These are phyloP conservation scores for Caiman crocodilus DNA, from an alignment of 2,797 vertebrate species.

Conservation along the genomic window DNA sequence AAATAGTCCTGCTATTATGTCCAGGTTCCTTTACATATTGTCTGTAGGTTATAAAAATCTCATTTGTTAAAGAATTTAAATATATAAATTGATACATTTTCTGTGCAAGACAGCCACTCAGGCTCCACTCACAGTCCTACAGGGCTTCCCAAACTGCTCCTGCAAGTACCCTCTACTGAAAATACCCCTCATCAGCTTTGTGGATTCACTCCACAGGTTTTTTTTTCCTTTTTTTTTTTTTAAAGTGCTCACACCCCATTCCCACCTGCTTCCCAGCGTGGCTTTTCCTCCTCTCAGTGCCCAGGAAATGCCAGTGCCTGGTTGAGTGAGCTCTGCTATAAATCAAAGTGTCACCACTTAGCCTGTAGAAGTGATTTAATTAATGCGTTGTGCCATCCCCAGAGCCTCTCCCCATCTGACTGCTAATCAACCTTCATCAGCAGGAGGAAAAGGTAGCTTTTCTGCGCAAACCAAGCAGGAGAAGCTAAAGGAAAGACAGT, in stretches of 20 bases:
- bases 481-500: conserved; percentile 63
- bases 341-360: conserved; percentile 85
- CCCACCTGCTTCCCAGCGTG: conserved; percentile 69
- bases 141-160: neutral
- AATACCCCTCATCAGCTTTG: neutral
- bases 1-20: neutral
- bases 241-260: conserved; percentile 1
- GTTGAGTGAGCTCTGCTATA: conserved; percentile 80
- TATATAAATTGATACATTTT: neutral
- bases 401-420: conserved; percentile 80
- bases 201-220: conserved; percentile 20
- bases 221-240: conserved; percentile 37
- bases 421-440: conserved; percentile 83
- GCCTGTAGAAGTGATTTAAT: conserved; percentile 84
- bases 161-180: neutral
- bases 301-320: conserved; percentile 77
- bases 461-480: conserved; percentile 34
- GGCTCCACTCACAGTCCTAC: neutral
- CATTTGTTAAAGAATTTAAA: too few relatives aligned
- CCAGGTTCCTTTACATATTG: neutral
- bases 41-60: neutral
- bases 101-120: neutral
- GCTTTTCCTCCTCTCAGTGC: conserved; percentile 65
- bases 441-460: conserved; percentile 64
- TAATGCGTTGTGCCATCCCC: conserved; percentile 79